Evolutionary conservation across 2,113 vertebrate genomes (phyloP), one percentile per base, ranked within the genome.

Genomic region (Dicerorhinus sumatrensis): DNA sequence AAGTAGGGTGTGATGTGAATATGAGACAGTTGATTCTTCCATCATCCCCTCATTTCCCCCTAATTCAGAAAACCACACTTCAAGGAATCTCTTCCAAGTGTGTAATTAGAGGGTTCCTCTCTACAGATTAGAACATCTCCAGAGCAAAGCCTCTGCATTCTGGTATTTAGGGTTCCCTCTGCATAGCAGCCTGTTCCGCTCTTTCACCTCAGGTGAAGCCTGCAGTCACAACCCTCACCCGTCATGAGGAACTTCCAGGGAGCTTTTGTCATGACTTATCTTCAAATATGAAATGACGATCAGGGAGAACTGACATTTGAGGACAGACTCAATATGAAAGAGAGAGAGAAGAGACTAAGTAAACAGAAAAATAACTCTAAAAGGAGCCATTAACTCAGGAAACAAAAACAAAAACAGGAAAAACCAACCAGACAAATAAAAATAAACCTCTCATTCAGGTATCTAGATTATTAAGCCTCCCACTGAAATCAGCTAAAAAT

Each of bases 1-100:
- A 36, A 33, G 12, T 54, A 54, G 51, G 14, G 12, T 13, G 14
- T 54, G 51, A 54, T 16, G 14, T 54, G 51, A 54, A 54, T 16
- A 54, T 16, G 51, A 54, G 51, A 54, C 51, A 54, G 14, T 13
- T 54, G 51, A 60, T 60, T 23, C 56, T 58, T 73, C 8, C 42
- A 3, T 11, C 4, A 42, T 25, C 56, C 54, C 33, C 27, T 75
- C 20, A 1, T 20, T 0, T 46, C 0, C 5, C 54, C 20, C 13
- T 42, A 12, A 10, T 62, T 62, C 70, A 63, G 86, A 62, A 4
- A 13, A 29, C 42, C 29, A 75, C 39, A 60, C 14, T 46, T 33
- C 56, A 82, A 42, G 56, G 46, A 33, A 29, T n/a, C 18, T n/a
- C 48, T 54, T 77, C 75, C 5, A 5, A 79, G 76, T n/a, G 75